Base-by-base conservation (phyloP, 2,797 vertebrate genomes). In the Eremophila alpestris region DNA sequence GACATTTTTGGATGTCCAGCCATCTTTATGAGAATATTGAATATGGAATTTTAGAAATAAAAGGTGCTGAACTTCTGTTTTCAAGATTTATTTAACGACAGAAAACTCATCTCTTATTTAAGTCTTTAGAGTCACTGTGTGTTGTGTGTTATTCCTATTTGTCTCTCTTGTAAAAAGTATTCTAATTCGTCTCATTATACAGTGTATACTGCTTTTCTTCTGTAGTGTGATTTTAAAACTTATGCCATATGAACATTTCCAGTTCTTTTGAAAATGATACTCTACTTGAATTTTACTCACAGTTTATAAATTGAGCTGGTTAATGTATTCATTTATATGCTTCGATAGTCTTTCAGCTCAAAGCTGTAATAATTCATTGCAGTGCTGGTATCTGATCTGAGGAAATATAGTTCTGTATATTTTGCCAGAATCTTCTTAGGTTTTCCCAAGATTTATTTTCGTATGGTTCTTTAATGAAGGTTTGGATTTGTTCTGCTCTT, bases 311-410 rank as follows among this genome's bases (percentile, higher is more conserved):
- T 54, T 63, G 40, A 85, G 45, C 2, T 90, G 34, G 70, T 79
- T 96, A 91, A 70, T 55, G 13, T 69, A 87, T 89, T 93, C n/a
- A 81, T 94, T 93, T 86, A 69, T 86, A 79, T 86, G 46, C 67
- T 69, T 59, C 79, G 65, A 86, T 70, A 78, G 20, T 76, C 34
- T 85, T 92, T 65, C 65, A 82, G 29, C 36, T 96, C 79, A 89
- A 81, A 86, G 58, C 38, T 96, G 86, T 91, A 93, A 30, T 88
- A 90, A 93, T 86, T 70, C 55, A 67, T 82, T 78, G 59, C 67
- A 76, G 24, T 51, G 40, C 30, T 79, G 27, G 18, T 91, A 77
- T 90, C 73, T 88, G 69, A 94, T 88, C 48, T 79, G 27, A 92
- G 10, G 34, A 94, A 89, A 93, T 59, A 83, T 7, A 73, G 63